phyloP scores from a whole-genome alignment of 2,888 invertebrate genomes.

The Penaeus monodon region DNA sequence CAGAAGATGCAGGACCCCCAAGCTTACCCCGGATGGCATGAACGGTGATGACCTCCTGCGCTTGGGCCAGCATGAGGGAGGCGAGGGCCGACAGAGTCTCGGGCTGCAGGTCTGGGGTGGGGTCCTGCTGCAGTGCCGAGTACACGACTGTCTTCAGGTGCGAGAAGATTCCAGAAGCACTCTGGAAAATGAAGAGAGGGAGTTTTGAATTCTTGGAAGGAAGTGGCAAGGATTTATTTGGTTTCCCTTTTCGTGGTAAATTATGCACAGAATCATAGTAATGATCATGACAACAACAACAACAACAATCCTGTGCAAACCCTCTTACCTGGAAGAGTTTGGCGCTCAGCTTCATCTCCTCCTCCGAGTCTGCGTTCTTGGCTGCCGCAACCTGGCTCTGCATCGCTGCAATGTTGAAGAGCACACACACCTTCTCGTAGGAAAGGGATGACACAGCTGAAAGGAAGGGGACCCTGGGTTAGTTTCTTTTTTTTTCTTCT shows the following conservation, averaged over 20 bases:
- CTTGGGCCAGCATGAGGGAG: conserved; percentile 95
- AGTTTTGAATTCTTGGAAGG: too few species aligned
- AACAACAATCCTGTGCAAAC: too few species aligned
- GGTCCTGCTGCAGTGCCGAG: conserved; percentile 85
- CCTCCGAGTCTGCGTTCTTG: conserved; percentile 90
- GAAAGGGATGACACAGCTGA: conserved; percentile 83
- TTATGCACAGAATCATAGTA: too few species aligned
- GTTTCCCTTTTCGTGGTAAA: too few species aligned
- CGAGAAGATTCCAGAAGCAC: conserved; percentile 89
- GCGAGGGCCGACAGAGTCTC: conserved; percentile 90
- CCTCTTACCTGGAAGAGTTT: conserved; percentile 86
- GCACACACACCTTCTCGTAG: conserved; percentile 93
- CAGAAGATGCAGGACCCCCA: neutral
- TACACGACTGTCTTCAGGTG: conserved; percentile 81
- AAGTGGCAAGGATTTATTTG: too few species aligned
- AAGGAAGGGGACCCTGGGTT: neutral
- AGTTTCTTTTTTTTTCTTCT: too few species aligned
- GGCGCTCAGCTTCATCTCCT: conserved; percentile 91
- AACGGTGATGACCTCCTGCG: conserved; percentile 95
- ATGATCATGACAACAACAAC: too few species aligned
- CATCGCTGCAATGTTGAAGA: conserved; percentile 96
- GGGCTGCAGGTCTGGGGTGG: conserved; percentile 94
- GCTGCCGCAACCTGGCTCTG: conserved; percentile 89
- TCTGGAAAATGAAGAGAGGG: conserved; percentile 72
- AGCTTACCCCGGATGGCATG: conserved; percentile 78